Conservation (phyloP, 2,113 vertebrate species). For the Atrichornis clamosus region DNA sequence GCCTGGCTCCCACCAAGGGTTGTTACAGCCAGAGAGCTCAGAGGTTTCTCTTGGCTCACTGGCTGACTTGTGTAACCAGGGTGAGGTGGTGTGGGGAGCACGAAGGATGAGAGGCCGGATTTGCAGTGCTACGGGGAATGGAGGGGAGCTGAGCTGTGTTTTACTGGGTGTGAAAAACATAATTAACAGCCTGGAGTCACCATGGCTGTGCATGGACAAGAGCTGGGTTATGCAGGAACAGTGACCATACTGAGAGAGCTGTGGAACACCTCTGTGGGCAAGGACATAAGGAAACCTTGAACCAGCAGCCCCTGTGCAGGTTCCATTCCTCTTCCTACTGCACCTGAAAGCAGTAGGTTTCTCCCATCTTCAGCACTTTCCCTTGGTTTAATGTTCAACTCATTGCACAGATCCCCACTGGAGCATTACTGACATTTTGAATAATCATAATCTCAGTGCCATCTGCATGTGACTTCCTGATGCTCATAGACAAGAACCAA, state of each 20-base stretch:
- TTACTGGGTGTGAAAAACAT: background rate
- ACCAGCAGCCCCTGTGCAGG: background rate
- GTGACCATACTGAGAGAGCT: background rate
- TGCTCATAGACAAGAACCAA: background rate
- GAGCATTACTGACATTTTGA: background rate
- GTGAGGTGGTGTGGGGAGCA: conserved; percentile 45
- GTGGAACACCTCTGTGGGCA: background rate
- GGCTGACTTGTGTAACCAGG: conserved; percentile 33
- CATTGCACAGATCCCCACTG: background rate
- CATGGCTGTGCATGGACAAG: background rate
- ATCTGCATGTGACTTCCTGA: background rate
- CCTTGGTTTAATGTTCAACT: background rate
- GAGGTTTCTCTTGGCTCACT: conserved; percentile 28
- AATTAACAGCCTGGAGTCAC: background rate
- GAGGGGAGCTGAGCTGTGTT: background rate
- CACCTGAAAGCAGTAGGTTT: accelerated
- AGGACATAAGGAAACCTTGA: background rate
- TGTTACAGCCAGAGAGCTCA: background rate
- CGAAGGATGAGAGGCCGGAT: background rate
- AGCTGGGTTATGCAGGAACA: background rate
- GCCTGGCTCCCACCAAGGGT: background rate
- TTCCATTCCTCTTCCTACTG: background rate
- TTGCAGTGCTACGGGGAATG: accelerated
- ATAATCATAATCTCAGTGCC: background rate
- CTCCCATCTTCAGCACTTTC: background rate